Percentiles rank a stretch among this genome's conserved stretches.
These are phyloP conservation scores for Nanorana parkeri DNA, from an alignment of 2,113 vertebrate species.

Conservation along the genomic window DNA sequence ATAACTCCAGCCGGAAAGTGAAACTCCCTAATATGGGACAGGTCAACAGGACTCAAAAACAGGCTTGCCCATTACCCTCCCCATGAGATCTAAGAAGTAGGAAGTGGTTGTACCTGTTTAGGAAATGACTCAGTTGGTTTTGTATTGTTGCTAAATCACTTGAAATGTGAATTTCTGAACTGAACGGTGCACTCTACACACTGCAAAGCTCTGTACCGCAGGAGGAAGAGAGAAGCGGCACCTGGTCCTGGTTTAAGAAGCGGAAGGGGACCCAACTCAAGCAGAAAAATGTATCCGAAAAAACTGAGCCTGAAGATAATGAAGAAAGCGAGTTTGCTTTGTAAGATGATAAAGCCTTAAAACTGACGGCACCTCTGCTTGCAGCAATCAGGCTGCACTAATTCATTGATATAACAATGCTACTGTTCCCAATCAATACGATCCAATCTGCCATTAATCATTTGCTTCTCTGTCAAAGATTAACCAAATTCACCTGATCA, in stretches of 20 bases:
- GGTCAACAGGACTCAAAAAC: too few species aligned
- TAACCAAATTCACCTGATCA: conserved; percentile 22
- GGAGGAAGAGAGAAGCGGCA: conserved; percentile 73
- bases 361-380: conserved; percentile 68
- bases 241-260: conserved; percentile 82
- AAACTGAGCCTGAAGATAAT: conserved; percentile 74
- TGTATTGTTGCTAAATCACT: too few species aligned
- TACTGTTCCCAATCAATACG: conserved; percentile 39
- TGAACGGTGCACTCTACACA: conserved; percentile 65
- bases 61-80: too few species aligned
- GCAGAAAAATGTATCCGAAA: conserved; percentile 81
- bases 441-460: conserved; percentile 1
- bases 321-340: conserved; percentile 79
- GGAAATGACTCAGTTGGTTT: too few species aligned
- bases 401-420: conserved; percentile 65
- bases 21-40: too few species aligned
- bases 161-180: conserved; percentile 25
- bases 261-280: conserved; percentile 80
- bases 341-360: conserved; percentile 79
- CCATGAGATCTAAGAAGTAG: too few species aligned
- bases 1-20: too few species aligned
- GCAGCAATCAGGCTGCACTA: conserved; percentile 72
- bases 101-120: too few species aligned
- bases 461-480: conserved; percentile 25
- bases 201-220: conserved; percentile 78